phyloP scores from a whole-genome alignment of 2,797 vertebrate genomes.

The Heteromormyrus szaboi region DNA sequence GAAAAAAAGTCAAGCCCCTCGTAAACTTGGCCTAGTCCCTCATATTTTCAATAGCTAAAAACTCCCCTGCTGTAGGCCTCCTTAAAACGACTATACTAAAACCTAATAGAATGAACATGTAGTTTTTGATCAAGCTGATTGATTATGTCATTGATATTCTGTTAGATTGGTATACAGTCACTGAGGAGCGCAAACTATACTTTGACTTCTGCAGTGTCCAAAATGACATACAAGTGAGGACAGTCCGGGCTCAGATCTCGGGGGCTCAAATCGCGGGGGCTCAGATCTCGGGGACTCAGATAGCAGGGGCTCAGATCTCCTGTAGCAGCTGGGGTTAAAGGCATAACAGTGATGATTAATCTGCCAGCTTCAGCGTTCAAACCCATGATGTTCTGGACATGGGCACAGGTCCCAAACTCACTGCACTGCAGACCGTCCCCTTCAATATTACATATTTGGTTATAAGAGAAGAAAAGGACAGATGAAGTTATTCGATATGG shows the following conservation, averaged over 20 bases:
- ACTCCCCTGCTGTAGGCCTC: not conserved
- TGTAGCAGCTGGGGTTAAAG: not conserved
- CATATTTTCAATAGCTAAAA: not conserved
- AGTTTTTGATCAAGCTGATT: not conserved
- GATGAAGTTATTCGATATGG: not conserved
- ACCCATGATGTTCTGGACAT: not conserved
- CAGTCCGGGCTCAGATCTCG: not conserved
- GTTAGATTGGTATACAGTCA: not conserved
- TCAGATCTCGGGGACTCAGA: not conserved
- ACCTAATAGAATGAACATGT: not conserved
- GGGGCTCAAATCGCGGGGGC: not conserved
- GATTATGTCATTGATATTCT: not conserved
- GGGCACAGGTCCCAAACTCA: not conserved
- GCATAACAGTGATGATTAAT: not conserved
- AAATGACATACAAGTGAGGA: not conserved
- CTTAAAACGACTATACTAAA: not conserved
- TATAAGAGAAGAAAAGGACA: not conserved
- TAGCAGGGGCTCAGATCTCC: not conserved
- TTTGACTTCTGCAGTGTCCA: not conserved
- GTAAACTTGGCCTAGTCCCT: not conserved
- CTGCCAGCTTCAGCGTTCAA: not conserved
- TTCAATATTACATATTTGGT: not conserved
- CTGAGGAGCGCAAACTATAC: not conserved
- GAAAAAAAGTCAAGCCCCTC: not conserved
- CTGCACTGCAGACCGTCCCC: not conserved